These are phyloP conservation scores for Cephonodes hylas DNA, from an alignment of 2,888 invertebrate species.

Conservation along the genomic window DNA sequence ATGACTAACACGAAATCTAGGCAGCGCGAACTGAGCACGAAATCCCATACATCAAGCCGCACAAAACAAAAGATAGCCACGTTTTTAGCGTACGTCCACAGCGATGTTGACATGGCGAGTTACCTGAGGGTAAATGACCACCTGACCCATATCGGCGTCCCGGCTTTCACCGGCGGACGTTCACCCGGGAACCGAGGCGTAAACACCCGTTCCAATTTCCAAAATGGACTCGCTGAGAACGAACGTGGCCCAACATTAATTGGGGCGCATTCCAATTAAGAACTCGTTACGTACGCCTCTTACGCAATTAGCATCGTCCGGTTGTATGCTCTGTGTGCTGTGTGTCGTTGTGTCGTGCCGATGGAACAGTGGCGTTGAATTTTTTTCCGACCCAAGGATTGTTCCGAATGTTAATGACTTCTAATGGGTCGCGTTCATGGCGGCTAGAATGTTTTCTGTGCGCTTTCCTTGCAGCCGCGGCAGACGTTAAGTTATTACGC, in stretches of 20 bases:
- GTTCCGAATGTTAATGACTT: conserved; percentile 14
- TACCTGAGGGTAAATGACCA: conserved; percentile 78
- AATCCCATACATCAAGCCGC: neutral
- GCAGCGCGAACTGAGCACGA: neutral
- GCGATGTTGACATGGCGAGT: conserved; percentile 45
- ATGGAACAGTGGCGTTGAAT: conserved; percentile 17
- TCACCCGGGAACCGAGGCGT: conserved; percentile 73
- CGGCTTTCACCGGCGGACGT: conserved; percentile 76
- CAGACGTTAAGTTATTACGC: neutral
- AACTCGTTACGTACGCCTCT: conserved; percentile 70
- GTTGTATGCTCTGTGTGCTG: conserved; percentile 2
- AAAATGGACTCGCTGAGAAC: conserved; percentile 62
- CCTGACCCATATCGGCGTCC: conserved; percentile 74
- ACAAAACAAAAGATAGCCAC: neutral
- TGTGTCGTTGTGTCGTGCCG: neutral
- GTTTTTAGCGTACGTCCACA: conserved; percentile 19
- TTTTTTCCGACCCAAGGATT: conserved; percentile 2
- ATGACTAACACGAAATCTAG: conserved; percentile 3
- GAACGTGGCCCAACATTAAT: conserved; percentile 67
- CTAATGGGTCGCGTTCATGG: conserved; percentile 2
- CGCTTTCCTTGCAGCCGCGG: neutral
- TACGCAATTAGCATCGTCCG: conserved; percentile 70
- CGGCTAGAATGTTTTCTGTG: conserved; percentile 5
- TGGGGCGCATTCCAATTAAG: conserved; percentile 79
- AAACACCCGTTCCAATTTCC: conserved; percentile 70